Percentiles rank a stretch among this genome's conserved stretches.
Conservation (phyloP, 2,797 vertebrate species). For the Onychomys torridus region DNA sequence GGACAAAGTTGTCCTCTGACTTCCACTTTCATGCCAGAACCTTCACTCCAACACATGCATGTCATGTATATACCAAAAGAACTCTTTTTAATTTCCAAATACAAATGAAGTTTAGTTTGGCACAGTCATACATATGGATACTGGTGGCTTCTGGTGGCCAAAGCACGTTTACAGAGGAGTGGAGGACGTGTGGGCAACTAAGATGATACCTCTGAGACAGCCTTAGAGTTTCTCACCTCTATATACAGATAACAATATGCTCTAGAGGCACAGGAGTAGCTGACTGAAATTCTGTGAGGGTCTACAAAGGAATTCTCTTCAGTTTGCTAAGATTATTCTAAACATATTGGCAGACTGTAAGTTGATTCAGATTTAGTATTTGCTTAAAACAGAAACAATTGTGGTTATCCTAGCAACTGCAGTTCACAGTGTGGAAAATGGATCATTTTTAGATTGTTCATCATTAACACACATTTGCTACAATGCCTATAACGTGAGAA, state of each 20-base stretch:
- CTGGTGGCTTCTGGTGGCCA: not conserved
- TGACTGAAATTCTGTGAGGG: not conserved
- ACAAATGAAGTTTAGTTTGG: not conserved
- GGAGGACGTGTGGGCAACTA: not conserved
- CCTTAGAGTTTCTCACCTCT: not conserved
- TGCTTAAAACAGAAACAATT: conserved; percentile 34
- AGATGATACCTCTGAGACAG: not conserved
- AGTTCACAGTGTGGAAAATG: not conserved
- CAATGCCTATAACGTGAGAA: not conserved
- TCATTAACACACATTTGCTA: not conserved
- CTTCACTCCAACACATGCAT: too few species aligned
- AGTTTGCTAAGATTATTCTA: not conserved
- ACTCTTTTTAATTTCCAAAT: not conserved
- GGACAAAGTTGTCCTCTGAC: not conserved
- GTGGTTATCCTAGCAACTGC: conserved; percentile 2
- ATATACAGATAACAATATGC: not conserved
- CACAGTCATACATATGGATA: not conserved
- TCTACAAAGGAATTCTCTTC: not conserved
- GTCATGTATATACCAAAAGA: not conserved
- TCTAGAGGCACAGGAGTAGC: not conserved
- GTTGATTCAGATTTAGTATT: not conserved
- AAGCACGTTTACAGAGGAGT: not conserved
- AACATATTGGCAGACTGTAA: not conserved
- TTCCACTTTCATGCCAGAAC: not conserved
- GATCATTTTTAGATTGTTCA: not conserved